A percentile compares a stretch with the other conserved stretches of the same genome.
phyloP scores from a whole-genome alignment of 2,797 vertebrate genomes.

The Avahi laniger region DNA sequence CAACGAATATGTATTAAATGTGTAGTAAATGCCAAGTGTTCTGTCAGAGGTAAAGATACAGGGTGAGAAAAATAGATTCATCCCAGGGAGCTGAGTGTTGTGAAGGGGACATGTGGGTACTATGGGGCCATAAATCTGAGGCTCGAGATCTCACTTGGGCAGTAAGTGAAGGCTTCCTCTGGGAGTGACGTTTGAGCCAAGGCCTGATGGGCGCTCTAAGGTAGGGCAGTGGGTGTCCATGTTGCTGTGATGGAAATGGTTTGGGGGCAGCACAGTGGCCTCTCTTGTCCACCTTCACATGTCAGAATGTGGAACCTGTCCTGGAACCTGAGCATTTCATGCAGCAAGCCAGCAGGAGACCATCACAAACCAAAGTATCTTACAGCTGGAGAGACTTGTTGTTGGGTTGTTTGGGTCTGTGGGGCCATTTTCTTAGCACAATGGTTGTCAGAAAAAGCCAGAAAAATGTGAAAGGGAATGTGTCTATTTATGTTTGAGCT shows the following conservation, averaged over 20 bases:
- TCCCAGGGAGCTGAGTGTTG: neutral
- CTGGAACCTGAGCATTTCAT: neutral
- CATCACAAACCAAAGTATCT: neutral
- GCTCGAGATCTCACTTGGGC: neutral
- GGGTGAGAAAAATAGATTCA: neutral
- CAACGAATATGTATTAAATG: neutral
- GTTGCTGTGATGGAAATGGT: neutral
- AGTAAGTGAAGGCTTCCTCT: neutral
- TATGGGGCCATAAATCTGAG: neutral
- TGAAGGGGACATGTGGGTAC: neutral
- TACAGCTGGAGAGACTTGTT: accelerated
- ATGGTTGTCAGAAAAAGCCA: neutral
- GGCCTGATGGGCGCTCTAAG: neutral
- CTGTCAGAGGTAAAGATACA: neutral
- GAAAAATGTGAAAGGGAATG: neutral
- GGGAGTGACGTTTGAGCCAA: neutral
- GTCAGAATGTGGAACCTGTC: neutral
- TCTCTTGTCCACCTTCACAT: neutral
- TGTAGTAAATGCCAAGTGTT: neutral
- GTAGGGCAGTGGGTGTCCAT: neutral
- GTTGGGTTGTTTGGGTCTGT: neutral
- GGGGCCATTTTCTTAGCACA: neutral
- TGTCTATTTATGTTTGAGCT: neutral
- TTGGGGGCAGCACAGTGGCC: neutral
- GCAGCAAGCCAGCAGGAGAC: neutral